A percentile compares a stretch with the other conserved stretches of the same genome.
Conservation (phyloP, 2,797 vertebrate genomes). For the Zonotrichia albicollis region DNA sequence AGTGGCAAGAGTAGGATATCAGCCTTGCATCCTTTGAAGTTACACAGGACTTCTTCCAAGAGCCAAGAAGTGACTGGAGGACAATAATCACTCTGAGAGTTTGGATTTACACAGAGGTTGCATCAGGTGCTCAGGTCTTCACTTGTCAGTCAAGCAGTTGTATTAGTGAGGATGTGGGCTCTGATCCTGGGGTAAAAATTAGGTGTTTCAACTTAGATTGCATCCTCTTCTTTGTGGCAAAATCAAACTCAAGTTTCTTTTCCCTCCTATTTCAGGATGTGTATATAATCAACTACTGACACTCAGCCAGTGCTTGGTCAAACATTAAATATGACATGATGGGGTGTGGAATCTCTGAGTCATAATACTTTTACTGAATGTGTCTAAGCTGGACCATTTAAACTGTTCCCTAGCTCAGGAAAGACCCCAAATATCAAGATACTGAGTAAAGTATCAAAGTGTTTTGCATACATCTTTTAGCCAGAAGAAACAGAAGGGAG, state of each 20-base stretch:
- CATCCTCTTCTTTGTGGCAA: not conserved
- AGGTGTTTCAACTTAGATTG: not conserved
- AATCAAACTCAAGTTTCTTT: not conserved
- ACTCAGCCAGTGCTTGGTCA: not conserved
- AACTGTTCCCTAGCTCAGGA: not conserved
- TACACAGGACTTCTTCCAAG: not conserved
- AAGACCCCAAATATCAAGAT: not conserved
- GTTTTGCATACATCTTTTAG: not conserved
- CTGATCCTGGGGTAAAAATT: not conserved
- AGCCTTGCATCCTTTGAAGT: not conserved
- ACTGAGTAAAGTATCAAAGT: fast-evolving
- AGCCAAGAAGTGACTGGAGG: not conserved
- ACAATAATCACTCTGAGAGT: not conserved
- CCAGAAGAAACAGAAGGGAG: not conserved
- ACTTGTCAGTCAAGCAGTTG: not conserved
- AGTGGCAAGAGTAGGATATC: not conserved
- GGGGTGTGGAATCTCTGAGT: not conserved
- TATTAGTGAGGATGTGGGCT: not conserved
- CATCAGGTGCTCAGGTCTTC: not conserved
- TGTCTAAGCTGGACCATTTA: not conserved
- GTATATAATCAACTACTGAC: not conserved
- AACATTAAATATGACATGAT: not conserved
- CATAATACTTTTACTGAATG: not conserved
- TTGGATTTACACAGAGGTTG: not conserved
- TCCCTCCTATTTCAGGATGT: not conserved